These are phyloP conservation scores for Belgica antarctica DNA, from an alignment of 2,888 invertebrate species.

Conservation along the genomic window DNA sequence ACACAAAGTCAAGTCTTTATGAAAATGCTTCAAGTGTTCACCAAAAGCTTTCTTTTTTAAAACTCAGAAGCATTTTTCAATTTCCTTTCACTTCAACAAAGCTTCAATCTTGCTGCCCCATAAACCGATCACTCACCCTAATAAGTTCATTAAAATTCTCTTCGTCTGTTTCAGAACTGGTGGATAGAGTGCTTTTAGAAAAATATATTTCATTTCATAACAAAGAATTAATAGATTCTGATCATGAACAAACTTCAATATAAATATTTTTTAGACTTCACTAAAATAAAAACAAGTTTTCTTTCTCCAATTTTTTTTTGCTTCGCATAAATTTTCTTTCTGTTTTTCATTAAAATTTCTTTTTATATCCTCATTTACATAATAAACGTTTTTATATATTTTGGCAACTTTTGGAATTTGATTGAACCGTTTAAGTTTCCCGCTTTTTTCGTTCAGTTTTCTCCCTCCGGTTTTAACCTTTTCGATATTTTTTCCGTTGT, in stretches of 20 bases:
- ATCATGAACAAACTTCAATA: constrained; percentile 23
- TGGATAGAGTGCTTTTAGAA: not conserved
- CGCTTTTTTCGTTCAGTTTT: not conserved
- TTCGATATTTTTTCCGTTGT: not conserved
- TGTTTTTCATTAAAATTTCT: constrained; percentile 17
- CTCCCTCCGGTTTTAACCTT: constrained; percentile 8
- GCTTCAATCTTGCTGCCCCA: no score
- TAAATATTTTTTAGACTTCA: not conserved
- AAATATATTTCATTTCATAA: not conserved
- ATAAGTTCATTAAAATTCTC: no score
- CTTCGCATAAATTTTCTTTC: not conserved
- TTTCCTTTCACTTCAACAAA: no score
- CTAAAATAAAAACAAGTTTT: constrained; percentile 23
- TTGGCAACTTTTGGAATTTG: constrained; percentile 41
- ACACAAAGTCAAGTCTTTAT: no score
- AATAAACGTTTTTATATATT: constrained; percentile 24
- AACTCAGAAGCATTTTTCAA: no score
- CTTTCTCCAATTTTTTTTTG: not conserved
- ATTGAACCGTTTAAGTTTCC: constrained; percentile 28
- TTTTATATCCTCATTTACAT: constrained; percentile 16
- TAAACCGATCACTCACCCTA: no score
- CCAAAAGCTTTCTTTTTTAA: no score
- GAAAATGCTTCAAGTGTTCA: no score
- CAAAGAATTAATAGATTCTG: constrained; percentile 23
- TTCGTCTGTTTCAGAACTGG: no score